These are phyloP conservation scores for Mechanitis messenoides DNA, from an alignment of 2,888 invertebrate genomes.

Conservation along the genomic window DNA sequence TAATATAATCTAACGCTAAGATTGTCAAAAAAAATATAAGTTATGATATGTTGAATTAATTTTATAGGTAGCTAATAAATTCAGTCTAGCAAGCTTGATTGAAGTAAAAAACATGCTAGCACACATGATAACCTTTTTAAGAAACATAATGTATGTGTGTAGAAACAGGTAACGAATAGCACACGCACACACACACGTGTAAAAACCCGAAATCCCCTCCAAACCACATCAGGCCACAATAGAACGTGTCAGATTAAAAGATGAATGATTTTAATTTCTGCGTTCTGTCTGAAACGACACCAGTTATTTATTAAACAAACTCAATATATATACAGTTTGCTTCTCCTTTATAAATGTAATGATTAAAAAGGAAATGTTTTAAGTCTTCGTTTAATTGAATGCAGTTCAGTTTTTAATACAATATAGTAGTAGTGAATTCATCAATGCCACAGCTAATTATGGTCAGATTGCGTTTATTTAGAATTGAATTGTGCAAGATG, in stretches of 20 bases:
- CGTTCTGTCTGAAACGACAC: constrained; percentile 18
- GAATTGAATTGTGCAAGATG: constrained; percentile 63
- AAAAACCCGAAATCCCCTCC: constrained; percentile 32
- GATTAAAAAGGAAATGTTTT: constrained; percentile 41
- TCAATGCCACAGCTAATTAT: constrained; percentile 69
- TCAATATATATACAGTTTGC: constrained; percentile 8
- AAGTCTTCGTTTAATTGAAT: constrained; percentile 53
- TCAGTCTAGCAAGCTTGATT: constrained; percentile 30
- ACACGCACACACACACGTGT: constrained; percentile 29
- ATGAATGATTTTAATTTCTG: constrained; percentile 69
- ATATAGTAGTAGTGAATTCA: constrained; percentile 46
- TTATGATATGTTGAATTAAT: constrained; percentile 25
- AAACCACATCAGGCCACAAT: constrained; percentile 55
- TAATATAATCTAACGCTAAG: constrained; percentile 9
- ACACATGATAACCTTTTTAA: constrained; percentile 23
- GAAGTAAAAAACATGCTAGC: constrained; percentile 25
- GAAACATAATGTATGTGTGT: constrained; percentile 29
- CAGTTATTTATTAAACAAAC: constrained; percentile 13
- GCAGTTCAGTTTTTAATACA: constrained; percentile 12
- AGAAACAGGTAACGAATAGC: constrained; percentile 35
- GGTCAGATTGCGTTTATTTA: constrained; percentile 63
- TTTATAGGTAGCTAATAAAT: constrained; percentile 25
- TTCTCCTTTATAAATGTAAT: constrained; percentile 1
- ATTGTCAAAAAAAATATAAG: too few relatives aligned
- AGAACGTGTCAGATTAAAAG: constrained; percentile 73